Evolutionary conservation across 1,140 invertebrate species (phyloP), one percentile per base, ranked within the genome.

Genomic region (Scaptomyza pallida): DNA sequence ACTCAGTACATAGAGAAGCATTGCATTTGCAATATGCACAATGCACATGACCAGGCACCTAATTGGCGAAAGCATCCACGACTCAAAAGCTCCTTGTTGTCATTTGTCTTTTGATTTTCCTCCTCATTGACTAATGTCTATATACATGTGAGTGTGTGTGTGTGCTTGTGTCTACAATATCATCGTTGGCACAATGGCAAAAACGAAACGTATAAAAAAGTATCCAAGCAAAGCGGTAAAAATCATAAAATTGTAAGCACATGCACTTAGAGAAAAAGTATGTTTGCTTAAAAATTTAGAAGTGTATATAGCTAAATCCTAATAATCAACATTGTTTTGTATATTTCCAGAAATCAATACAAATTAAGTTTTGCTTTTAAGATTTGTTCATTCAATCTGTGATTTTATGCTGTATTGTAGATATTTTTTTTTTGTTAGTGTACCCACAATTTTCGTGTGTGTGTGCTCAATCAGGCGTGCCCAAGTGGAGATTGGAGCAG

Each of bases 101-200:
- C 61, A 70, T 70, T 70, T 54, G 69, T 72, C 62, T 77, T 85
- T 85, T 86, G 81, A 85, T 85, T 85, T 85, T 85, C 81, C 77
- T 59, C 64, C 72, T 75, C 81, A 86, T 86, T 85, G 81, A 62
- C 69, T 72, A 74, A 77, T 55, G 37, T 55, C 85, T 72, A 68
- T 73, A 82, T 55, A 6, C 15, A 16, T 9, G 15, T n/a, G 15
- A 1, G 33, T n/a, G 5, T 37, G 33, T 37, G 33, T 6, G 26
- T 5, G 5, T 9, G 9, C n/a, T 8, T 37, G 12, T 37, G 33
- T 37, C 5, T 3, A 55, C 37, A 55, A 55, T 55, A 43, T 78
- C 50, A 75, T 56, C 26, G 48, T 63, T n/a, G 33, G 37, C 44
- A 54, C 16, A 68, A 76, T 65, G 74, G 33, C 17, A 57, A 57